Percentiles rank a stretch among this genome's conserved stretches.
Conservation (phyloP, 2,888 invertebrate species). For the Parnassius apollo region DNA sequence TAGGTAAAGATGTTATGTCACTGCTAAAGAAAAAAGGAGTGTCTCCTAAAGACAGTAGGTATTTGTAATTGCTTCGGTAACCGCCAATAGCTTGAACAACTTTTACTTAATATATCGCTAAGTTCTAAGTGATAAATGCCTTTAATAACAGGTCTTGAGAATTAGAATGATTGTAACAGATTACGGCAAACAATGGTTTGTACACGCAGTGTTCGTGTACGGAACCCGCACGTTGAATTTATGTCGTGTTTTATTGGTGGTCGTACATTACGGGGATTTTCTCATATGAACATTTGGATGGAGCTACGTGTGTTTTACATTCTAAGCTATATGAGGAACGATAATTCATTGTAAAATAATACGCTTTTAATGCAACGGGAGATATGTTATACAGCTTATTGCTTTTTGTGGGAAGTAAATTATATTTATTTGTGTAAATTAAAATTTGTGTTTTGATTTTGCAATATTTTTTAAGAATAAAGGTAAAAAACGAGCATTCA, state of each 20-base stretch:
- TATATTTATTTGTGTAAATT: no score
- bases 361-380: conserved; percentile 18
- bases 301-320: conserved; percentile 17
- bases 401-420: no score
- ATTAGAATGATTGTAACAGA: conserved; percentile 17
- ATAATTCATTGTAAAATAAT: conserved; percentile 25
- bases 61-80: no score
- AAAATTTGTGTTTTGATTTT: no score
- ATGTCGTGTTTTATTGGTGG: conserved; percentile 28
- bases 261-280: conserved; percentile 27
- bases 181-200: conserved; percentile 17
- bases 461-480: no score
- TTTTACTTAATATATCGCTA: no score
- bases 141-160: not conserved
- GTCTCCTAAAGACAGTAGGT: no score
- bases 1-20: no score
- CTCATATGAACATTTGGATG: conserved; percentile 26
- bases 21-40: no score
- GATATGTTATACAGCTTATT: no score
- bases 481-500: no score
- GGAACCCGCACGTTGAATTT: conserved; percentile 22
- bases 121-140: not conserved
- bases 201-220: conserved; percentile 15
- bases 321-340: conserved; percentile 10
- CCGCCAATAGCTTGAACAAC: no score